These are phyloP conservation scores for Lagocephalus sceleratus DNA, from an alignment of 2,797 vertebrate genomes.

Conservation along the genomic window DNA sequence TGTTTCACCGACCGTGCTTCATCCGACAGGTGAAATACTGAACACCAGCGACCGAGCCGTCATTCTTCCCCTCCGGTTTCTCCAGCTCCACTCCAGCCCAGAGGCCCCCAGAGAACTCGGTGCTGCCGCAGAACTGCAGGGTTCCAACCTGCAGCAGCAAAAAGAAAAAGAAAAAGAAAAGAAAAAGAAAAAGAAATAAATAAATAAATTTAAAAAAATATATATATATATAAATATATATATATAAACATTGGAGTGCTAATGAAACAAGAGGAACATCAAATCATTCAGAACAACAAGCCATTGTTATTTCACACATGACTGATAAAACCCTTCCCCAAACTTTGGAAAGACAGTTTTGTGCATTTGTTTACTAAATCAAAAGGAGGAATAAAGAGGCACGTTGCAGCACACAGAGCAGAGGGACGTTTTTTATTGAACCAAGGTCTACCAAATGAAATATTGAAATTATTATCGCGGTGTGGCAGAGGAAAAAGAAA, in stretches of 20 bases:
- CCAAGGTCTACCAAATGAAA: no score
- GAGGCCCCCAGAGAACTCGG: constrained; percentile 91
- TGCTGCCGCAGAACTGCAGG: constrained; percentile 90
- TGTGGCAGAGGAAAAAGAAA: no score
- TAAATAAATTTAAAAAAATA: not conserved
- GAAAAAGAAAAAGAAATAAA: not conserved
- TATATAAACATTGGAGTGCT: not conserved
- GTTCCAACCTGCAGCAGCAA: constrained; percentile 82
- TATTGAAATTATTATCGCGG: no score
- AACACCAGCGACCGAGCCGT: constrained; percentile 89
- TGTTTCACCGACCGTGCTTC: constrained; percentile 77
- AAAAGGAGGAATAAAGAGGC: no score
- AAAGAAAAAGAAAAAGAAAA: constrained; percentile 1
- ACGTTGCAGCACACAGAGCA: no score
- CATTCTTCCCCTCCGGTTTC: constrained; percentile 93
- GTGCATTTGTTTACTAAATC: no score
- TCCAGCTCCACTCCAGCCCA: constrained; percentile 96
- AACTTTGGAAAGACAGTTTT: no score
- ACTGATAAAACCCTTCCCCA: no score
- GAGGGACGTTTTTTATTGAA: no score
- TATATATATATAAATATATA: no score
- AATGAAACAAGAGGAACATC: constrained; percentile 6
- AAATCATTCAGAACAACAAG: not conserved
- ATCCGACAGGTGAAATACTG: constrained; percentile 91
- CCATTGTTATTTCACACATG: no score